phyloP scores from a whole-genome alignment of 92 coral and sea anemone genomes.

The Palythoa heliodiscus region DNA sequence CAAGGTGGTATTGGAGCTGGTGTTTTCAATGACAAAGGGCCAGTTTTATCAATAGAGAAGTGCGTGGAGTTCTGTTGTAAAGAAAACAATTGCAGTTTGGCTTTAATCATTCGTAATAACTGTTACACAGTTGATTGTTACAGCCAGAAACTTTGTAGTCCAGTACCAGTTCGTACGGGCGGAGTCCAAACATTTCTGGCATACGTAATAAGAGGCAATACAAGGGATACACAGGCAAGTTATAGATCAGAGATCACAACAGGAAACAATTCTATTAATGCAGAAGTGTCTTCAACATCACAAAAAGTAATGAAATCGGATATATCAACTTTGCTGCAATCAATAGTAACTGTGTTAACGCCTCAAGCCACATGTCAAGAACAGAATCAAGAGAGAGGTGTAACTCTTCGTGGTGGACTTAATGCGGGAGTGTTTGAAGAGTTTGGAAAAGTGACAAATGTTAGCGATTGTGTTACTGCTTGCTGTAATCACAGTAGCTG shows the following conservation, averaged over 20 bases:
- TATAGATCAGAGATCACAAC: background rate
- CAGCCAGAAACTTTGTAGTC: slow-evolving; percentile 68
- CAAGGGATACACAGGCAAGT: background rate
- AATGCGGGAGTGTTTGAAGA: slow-evolving; percentile 78
- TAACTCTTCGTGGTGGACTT: slow-evolving; percentile 76
- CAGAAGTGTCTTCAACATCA: background rate
- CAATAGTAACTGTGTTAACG: too few relatives aligned
- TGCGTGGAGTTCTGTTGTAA: slow-evolving; percentile 77
- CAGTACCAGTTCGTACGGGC: slow-evolving; percentile 57
- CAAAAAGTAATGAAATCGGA: background rate
- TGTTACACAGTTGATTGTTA: slow-evolving; percentile 86
- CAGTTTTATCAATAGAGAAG: slow-evolving; percentile 44
- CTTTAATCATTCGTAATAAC: slow-evolving; percentile 68
- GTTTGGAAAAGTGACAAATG: slow-evolving; percentile 57
- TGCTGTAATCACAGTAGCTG: slow-evolving; percentile 70
- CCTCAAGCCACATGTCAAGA: slow-evolving; percentile 49
- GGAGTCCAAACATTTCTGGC: slow-evolving; percentile 62
- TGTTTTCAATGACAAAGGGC: slow-evolving; percentile 73
- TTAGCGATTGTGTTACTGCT: slow-evolving; percentile 48
- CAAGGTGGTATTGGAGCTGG: slow-evolving; percentile 86
- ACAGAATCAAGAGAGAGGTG: slow-evolving; percentile 42
- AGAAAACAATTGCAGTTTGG: slow-evolving; percentile 63
- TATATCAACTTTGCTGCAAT: background rate
- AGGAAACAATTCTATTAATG: background rate
- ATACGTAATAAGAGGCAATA: slow-evolving; percentile 34